A percentile compares a stretch with the other conserved stretches of the same genome.
Conservation (phyloP, 1,140 invertebrate genomes). For the Panulirus ornatus region DNA sequence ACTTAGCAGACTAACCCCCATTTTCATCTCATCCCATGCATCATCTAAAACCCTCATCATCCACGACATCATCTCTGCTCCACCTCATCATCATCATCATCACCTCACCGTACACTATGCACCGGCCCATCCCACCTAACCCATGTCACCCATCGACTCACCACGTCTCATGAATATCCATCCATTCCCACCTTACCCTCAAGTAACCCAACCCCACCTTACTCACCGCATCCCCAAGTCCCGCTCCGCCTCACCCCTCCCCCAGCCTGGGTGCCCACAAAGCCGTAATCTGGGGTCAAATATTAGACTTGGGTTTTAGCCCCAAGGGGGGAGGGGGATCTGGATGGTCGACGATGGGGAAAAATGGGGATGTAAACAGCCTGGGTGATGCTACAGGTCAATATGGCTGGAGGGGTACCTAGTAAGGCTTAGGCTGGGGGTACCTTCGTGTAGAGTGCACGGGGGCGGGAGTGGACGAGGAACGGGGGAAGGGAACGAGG, state of each 20-base stretch:
- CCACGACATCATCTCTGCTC: neutral
- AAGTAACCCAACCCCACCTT: neutral
- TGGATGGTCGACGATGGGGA: neutral
- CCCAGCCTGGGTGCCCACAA: neutral
- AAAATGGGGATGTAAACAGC: slow-evolving; percentile 39
- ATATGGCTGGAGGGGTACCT: neutral
- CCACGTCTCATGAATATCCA: neutral
- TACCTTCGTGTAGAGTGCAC: too few species aligned
- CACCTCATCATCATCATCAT: neutral
- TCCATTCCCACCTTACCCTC: neutral
- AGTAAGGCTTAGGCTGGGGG: neutral
- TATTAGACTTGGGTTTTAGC: slow-evolving; percentile 19
- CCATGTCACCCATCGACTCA: neutral
- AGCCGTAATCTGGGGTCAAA: slow-evolving; percentile 24
- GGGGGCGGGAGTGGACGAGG: too few species aligned
- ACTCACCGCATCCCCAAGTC: neutral
- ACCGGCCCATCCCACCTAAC: neutral
- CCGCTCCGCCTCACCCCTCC: neutral
- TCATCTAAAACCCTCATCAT: neutral
- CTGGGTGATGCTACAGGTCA: slow-evolving; percentile 9
- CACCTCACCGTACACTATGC: neutral
- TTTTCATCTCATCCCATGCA: too few species aligned
- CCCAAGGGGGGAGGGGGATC: neutral
- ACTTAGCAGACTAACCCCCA: too few species aligned
- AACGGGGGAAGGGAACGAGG: neutral